These are phyloP conservation scores for Pseudococcus jackbeardsleyi DNA, from an alignment of 2,888 invertebrate species.

Conservation along the genomic window DNA sequence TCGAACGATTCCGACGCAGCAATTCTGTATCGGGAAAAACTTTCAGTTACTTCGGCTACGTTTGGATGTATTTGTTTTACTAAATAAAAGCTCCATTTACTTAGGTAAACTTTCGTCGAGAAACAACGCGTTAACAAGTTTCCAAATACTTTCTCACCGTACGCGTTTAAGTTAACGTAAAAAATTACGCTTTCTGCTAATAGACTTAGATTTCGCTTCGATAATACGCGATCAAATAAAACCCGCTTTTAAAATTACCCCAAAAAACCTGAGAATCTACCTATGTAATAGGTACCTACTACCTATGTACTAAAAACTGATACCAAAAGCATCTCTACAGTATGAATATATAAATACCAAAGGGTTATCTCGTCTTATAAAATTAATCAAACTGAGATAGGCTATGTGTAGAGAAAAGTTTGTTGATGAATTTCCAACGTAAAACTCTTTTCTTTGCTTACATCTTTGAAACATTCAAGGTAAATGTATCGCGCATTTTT, in stretches of 20 bases:
- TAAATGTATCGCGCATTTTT: not conserved
- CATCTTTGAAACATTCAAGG: constrained; percentile 36
- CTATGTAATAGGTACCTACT: no score
- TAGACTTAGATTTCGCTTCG: constrained; percentile 2
- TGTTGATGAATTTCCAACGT: constrained; percentile 1
- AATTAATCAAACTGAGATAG: constrained; percentile 52
- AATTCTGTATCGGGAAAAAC: constrained; percentile 4
- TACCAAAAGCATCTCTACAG: not conserved
- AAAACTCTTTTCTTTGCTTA: constrained; percentile 25
- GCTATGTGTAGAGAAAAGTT: constrained; percentile 31
- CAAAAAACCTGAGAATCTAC: not conserved
- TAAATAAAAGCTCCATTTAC: constrained; percentile 35
- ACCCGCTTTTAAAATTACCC: not conserved
- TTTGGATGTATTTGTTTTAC: constrained; percentile 17
- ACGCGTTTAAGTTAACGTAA: not conserved
- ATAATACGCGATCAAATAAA: constrained; percentile 19
- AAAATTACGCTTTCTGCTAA: not conserved
- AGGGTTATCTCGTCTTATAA: not conserved
- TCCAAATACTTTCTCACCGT: not conserved
- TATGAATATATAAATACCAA: not conserved
- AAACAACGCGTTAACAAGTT: constrained; percentile 31
- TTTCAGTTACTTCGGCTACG: not conserved
- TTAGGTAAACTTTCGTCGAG: constrained; percentile 3
- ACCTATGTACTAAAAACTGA: not conserved
- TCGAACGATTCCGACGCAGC: not conserved